Percentiles rank a stretch among this genome's conserved stretches.
phyloP scores from a whole-genome alignment of 2,113 vertebrate genomes.

The Trematocara marginatum region DNA sequence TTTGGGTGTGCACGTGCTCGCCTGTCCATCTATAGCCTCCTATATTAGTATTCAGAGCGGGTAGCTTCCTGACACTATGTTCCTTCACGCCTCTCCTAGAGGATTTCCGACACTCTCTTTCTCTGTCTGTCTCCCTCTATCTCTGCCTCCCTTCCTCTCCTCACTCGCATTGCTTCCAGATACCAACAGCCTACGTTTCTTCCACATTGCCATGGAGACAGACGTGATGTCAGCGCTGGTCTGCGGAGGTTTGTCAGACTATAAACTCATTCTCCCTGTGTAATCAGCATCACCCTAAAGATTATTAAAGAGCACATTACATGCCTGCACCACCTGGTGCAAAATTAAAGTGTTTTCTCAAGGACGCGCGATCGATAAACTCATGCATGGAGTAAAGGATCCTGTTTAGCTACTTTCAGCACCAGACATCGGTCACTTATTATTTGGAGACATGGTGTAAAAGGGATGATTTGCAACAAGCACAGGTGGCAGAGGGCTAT shows the following conservation, averaged over 20 bases:
- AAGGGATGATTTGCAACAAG: constrained; percentile 14
- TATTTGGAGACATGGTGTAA: neutral
- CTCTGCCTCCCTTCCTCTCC: constrained; percentile 31
- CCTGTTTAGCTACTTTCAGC: constrained; percentile 23
- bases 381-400: constrained; percentile 15
- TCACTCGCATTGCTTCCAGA: constrained; percentile 35
- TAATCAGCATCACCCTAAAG: constrained; percentile 22
- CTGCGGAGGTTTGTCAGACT: constrained; percentile 46
- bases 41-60: constrained; percentile 65
- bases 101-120: constrained; percentile 65
- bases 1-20: neutral
- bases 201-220: constrained; percentile 74
- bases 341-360: constrained; percentile 11
- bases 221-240: constrained; percentile 72
- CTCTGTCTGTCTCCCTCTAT: constrained; percentile 35
- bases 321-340: constrained; percentile 6
- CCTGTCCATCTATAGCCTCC: constrained; percentile 7
- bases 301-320: constrained; percentile 44
- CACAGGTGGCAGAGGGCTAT: neutral
- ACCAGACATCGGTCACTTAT: neutral
- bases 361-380: constrained; percentile 6
- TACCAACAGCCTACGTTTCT: constrained; percentile 58
- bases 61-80: constrained; percentile 68
- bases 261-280: constrained; percentile 23
- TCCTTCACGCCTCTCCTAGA: constrained; percentile 66